phyloP scores from a whole-genome alignment of 2,797 vertebrate genomes.

The Chelonia mydas region DNA sequence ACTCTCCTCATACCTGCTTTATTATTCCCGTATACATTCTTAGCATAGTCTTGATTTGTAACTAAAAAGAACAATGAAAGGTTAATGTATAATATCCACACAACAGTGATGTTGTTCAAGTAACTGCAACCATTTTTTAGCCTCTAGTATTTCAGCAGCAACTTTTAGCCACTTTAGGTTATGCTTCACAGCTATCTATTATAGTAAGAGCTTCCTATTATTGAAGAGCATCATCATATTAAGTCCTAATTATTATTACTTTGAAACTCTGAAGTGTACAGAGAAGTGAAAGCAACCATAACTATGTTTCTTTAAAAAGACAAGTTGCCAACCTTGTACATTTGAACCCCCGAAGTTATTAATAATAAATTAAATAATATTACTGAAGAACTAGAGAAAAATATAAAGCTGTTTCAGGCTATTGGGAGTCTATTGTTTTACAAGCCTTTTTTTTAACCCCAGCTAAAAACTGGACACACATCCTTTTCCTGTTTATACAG shows the following conservation, averaged over 20 bases:
- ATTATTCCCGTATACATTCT: neutral
- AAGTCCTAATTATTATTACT: conserved; percentile 57
- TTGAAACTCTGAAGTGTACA: conserved; percentile 28
- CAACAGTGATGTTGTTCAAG: conserved; percentile 35
- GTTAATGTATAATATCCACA: conserved; percentile 11
- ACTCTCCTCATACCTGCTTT: neutral
- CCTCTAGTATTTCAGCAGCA: conserved; percentile 37
- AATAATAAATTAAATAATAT: neutral
- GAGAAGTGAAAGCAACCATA: conserved; percentile 4
- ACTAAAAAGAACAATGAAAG: conserved; percentile 5
- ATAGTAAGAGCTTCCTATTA: conserved; percentile 52
- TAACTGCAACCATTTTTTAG: conserved; percentile 60
- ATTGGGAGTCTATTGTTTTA: neutral
- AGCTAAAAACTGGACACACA: neutral
- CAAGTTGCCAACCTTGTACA: neutral
- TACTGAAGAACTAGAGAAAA: neutral
- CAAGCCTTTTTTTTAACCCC: neutral
- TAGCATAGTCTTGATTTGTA: neutral
- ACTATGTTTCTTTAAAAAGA: neutral
- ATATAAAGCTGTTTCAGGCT: neutral
- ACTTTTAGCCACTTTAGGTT: conserved; percentile 23
- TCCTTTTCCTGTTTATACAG: neutral
- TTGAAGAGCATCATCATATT: conserved; percentile 42
- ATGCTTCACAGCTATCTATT: conserved; percentile 33
- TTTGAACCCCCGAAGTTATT: neutral